Base-by-base conservation (phyloP, 2,888 invertebrate species). In the Stenurella melanura region DNA sequence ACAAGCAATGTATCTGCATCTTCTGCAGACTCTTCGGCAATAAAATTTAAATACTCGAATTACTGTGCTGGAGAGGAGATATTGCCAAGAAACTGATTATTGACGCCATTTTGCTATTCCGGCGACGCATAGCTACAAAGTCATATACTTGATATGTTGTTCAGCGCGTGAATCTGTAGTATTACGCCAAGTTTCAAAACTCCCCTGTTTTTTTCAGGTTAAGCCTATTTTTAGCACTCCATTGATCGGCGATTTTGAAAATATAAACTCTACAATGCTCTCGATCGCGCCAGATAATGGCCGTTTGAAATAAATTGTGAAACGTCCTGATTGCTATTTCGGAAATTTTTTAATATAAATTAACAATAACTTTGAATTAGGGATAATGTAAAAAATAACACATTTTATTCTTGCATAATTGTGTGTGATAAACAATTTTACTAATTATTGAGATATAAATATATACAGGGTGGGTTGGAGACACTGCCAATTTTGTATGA, bases 391-490 rank as follows among this genome's bases (percentile, higher is more conserved):
- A 67, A 56, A 67, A 19, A 67, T 67, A 67, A 67, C 54, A 54
- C 26, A 54, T 74, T 64, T 54, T 68, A 69, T 54, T 61, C 63
- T 72, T 50, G 63, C 61, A 61, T 72, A 63, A 81, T 78, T 83
- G 81, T 80, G 83, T 83, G 82, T 83, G 82, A 82, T 83, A 82
- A 81, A 66, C 67, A 73, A 58, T 58, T 58, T 63, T 75, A 79
- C 78, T 82, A 80, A 80, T 78, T 79, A 67, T 72, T 78, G 78
- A 72, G 74, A 75, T 69, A 75, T 67, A 67, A 56, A 67, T 67
- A 50, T 50, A 64, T 42, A 64, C 19, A 67, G 10, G 54, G 54
- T 21, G 67, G 56, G 67, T 26, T 30, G 12, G 74, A 74, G 70
- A 19, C 18, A n/a, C 19, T 21, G 58, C 21, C 2, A 26, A 17